Evolutionary conservation across 2,113 vertebrate genomes (phyloP).

Genomic region (Chrysemys picta): DNA sequence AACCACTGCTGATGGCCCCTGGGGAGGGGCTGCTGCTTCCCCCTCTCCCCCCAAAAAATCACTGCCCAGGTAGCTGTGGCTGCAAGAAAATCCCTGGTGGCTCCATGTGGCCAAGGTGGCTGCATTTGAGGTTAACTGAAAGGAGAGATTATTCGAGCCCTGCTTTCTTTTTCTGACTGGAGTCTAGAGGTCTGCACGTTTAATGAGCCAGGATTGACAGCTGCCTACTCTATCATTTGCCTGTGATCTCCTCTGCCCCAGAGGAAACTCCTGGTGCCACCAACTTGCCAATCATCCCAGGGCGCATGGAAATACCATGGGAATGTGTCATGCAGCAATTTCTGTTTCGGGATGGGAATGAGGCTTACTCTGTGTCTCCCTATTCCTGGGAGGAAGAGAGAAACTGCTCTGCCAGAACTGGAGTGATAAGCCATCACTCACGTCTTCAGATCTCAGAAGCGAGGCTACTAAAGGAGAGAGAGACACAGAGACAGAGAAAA

Average conservation of each 20-base stretch:
- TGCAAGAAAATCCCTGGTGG: too few species aligned
- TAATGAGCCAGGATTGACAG: background rate
- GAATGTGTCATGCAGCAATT: background rate
- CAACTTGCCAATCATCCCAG: background rate
- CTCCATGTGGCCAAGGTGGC: too few species aligned
- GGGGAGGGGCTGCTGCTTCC: too few species aligned
- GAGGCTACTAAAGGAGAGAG: background rate
- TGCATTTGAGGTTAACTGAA: background rate
- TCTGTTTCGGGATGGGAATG: background rate
- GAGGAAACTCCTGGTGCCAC: background rate
- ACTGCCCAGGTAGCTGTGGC: too few species aligned
- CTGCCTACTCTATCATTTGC: background rate
- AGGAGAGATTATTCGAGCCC: background rate
- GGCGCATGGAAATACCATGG: too few species aligned
- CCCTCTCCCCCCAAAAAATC: too few species aligned
- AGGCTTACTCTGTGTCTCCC: background rate
- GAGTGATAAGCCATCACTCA: background rate
- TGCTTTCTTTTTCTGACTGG: background rate
- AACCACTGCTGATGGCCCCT: too few species aligned
- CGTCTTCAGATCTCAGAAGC: background rate
- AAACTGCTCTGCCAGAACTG: background rate
- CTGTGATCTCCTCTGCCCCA: background rate
- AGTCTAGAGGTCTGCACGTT: background rate
- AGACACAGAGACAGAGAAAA: background rate
- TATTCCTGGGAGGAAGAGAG: background rate